A percentile compares a stretch with the other conserved stretches of the same genome.
These are phyloP conservation scores for Periophthalmodon schlosseri DNA, from an alignment of 2,113 vertebrate species.

Conservation along the genomic window DNA sequence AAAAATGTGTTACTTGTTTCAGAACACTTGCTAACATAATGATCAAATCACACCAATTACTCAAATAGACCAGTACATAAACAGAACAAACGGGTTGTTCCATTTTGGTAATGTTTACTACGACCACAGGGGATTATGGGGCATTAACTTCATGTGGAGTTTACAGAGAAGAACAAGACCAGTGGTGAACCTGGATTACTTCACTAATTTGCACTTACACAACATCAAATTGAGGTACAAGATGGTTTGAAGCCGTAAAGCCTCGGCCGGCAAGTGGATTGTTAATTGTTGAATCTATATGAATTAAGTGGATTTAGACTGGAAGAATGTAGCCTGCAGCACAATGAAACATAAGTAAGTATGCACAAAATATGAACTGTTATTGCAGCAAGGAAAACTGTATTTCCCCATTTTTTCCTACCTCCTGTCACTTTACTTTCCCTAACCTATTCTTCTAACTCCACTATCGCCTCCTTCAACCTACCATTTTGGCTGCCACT, in stretches of 20 bases:
- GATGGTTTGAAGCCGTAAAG: background rate
- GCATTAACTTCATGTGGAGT: background rate
- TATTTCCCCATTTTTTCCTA: too few species aligned
- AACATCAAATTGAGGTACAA: too few species aligned
- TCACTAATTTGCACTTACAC: background rate
- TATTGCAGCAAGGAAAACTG: too few species aligned
- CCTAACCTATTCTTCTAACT: too few species aligned
- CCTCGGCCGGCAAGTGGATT: too few species aligned
- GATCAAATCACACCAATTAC: background rate
- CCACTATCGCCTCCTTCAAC: background rate
- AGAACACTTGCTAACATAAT: background rate
- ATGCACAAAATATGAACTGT: too few species aligned
- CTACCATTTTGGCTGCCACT: background rate
- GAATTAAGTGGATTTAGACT: too few species aligned
- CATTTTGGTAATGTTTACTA: background rate
- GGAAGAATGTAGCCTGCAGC: too few species aligned
- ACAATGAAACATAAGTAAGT: too few species aligned
- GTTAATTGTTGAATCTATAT: too few species aligned
- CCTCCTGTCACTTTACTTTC: background rate
- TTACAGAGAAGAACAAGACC: background rate
- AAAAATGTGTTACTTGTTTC: background rate
- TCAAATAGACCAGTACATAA: background rate
- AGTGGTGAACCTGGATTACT: constrained; percentile 2
- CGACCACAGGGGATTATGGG: background rate
- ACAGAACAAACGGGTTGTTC: background rate